Base-by-base conservation (phyloP, 2,113 vertebrate species). In the Bos javanicus region DNA sequence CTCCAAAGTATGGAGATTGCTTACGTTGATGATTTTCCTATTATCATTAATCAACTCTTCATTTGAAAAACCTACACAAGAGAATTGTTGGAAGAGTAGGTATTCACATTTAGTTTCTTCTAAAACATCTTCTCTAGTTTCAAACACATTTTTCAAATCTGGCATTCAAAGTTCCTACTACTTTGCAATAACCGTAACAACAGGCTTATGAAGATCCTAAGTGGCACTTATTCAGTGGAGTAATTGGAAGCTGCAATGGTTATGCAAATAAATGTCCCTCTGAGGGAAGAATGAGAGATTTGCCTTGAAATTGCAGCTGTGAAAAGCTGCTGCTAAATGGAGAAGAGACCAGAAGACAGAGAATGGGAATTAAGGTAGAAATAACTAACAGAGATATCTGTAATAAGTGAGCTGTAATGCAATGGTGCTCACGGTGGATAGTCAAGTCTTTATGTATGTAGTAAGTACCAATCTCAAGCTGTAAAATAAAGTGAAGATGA, bases 101-200 rank as follows among this genome's bases (percentile, higher is more conserved):
- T 36, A 78, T 80, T 83, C 46, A 87, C 62, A 80, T 87, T 95
- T 90, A 91, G 92, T 90, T 82, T 54, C 28, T 85, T 95, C 92
- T 84, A 64, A 94, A 92, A 74, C 36, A 46, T 25, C 80, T 95
- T 96, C 17, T 54, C 13, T 83, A n/a, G 19, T 78, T 92, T 92
- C 74, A 74, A 39, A 94, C 43, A 64, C 50, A 52, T 83, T 94
- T 97, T 84, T 78, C 30, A 96, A 83, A 48, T 17, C 64, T 87
- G 57, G 57, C 39, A 28, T 84, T 80, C 46, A 48, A 59, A 33
- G 67, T 67, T 74, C 60, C 78, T 91, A 21, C 59, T 36, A 19
- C 48, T 67, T 88, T 88, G 43, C 15, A 88, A 95, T 62, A 67
- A 64, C 43, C 30, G 7, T 50, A 89, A 78, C 10, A 36, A 25